Conservation (phyloP, 2,888 invertebrate species). For the Shargacucullia verbasci region DNA sequence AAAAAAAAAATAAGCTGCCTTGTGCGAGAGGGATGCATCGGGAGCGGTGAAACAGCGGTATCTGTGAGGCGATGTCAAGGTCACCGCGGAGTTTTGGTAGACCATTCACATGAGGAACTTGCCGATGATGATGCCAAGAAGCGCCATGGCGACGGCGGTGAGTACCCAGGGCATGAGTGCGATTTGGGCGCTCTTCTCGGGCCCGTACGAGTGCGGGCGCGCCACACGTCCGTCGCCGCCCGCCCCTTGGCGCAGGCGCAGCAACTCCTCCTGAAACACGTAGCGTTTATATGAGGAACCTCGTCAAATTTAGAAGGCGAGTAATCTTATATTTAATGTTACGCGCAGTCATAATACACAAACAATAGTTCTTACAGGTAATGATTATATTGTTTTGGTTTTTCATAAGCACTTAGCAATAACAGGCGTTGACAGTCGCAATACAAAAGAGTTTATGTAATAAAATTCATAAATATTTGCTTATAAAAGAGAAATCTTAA, state of each 20-base stretch:
- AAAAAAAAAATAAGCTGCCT: constrained; percentile 69
- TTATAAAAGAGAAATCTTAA: too few relatives aligned
- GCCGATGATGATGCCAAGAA: constrained; percentile 93
- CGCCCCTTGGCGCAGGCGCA: constrained; percentile 88
- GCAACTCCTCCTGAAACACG: constrained; percentile 89
- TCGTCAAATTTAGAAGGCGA: neutral
- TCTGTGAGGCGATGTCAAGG: constrained; percentile 70
- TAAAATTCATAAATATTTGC: neutral
- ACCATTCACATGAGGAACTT: constrained; percentile 94
- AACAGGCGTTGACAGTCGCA: neutral
- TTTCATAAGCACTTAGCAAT: neutral
- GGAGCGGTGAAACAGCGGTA: constrained; percentile 77
- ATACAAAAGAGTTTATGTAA: constrained; percentile 4
- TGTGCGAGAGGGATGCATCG: constrained; percentile 69
- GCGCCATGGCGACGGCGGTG: constrained; percentile 91
- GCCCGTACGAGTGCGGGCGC: constrained; percentile 82
- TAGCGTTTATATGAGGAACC: neutral
- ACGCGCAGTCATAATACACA: neutral
- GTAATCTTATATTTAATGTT: neutral
- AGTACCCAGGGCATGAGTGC: constrained; percentile 91
- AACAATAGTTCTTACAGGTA: too few relatives aligned
- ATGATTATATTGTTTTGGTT: neutral
- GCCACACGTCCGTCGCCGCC: constrained; percentile 75
- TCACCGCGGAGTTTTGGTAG: constrained; percentile 68
- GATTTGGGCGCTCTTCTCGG: constrained; percentile 89